Evolutionary conservation across 2,888 invertebrate species (phyloP).

Genomic region (Zaprionus obscuricornis): DNA sequence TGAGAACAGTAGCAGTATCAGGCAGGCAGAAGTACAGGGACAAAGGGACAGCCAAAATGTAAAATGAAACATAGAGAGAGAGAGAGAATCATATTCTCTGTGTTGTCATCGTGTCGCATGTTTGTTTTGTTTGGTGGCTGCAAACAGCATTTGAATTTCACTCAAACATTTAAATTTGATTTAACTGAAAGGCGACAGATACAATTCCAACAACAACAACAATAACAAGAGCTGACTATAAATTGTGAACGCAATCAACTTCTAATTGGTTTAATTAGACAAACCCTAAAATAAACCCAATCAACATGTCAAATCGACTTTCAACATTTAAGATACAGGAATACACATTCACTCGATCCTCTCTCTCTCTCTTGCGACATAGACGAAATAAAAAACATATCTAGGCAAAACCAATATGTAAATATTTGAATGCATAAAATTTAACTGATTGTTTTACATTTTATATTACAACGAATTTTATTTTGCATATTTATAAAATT

Average conservation of each 20-base stretch:
- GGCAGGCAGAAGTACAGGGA: too few relatives aligned
- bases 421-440: too few relatives aligned
- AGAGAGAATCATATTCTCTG: background rate
- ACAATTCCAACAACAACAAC: background rate
- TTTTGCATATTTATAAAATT: too few relatives aligned
- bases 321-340: too few relatives aligned
- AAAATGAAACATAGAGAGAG: background rate
- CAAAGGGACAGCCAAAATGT: too few relatives aligned
- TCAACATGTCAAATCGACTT: slow-evolving; percentile 16
- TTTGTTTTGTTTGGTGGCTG: slow-evolving; percentile 19
- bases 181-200: slow-evolving; percentile 38
- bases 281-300: slow-evolving; percentile 16
- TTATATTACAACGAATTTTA: too few relatives aligned
- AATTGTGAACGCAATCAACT: slow-evolving; percentile 62
- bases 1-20: too few relatives aligned
- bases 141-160: slow-evolving; percentile 52
- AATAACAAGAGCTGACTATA: slow-evolving; percentile 4
- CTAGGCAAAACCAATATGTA: too few relatives aligned
- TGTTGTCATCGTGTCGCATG: background rate
- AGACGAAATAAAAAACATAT: too few relatives aligned
- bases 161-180: slow-evolving; percentile 67
- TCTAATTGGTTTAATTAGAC: slow-evolving; percentile 66
- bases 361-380: too few relatives aligned
- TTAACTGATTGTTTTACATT: too few relatives aligned
- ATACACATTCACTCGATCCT: too few relatives aligned